Evolutionary conservation across 2,888 invertebrate species (phyloP), one percentile per base, ranked within the genome.

Genomic region (Nomada fabriciana): DNA sequence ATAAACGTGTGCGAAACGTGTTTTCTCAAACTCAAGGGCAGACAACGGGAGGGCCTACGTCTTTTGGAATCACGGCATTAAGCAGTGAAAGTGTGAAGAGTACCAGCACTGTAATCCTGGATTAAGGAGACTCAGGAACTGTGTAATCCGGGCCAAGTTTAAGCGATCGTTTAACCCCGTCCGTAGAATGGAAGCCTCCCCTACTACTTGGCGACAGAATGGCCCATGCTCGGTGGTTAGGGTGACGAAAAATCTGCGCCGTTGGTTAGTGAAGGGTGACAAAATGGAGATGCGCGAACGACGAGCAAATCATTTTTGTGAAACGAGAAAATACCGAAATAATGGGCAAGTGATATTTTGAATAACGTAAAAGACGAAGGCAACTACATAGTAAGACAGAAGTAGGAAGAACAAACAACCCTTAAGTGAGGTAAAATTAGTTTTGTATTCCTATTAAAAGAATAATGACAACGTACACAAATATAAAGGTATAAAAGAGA

Each of bases 81-180:
- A 47, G 10, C n/a, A 18, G 23, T 29, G 36, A 47, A 55, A 72
- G 61, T 0, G 36, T 52, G 18, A 5, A 55, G 60, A 69, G 60
- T 61, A 47, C 42, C n/a, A 13, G 13, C 29, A 7, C 55, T 71
- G 67, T 83, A 84, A 84, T 76, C 84, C 80, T 53, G 68, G 84
- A 84, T 83, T 76, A 84, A 57, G 63, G 63, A 65, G 25, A 5
- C 50, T 10, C 9, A 55, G 69, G 72, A 67, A 73, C 80, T 36
- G 63, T 84, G 82, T 90, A 90, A 91, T 89, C 89, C 90, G 82
- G 50, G 71, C 68, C 80, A 83, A 72, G 60, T 80, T 86, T 86
- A 82, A 86, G 76, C 82, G 84, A 89, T 84, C 88, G 85, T 87
- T 90, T 88, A 90, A 80, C 72, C 73, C 47, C 20, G 47, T 47